Evolutionary conservation across 2,888 invertebrate genomes (phyloP).

Genomic region (Mimachlamys varia): DNA sequence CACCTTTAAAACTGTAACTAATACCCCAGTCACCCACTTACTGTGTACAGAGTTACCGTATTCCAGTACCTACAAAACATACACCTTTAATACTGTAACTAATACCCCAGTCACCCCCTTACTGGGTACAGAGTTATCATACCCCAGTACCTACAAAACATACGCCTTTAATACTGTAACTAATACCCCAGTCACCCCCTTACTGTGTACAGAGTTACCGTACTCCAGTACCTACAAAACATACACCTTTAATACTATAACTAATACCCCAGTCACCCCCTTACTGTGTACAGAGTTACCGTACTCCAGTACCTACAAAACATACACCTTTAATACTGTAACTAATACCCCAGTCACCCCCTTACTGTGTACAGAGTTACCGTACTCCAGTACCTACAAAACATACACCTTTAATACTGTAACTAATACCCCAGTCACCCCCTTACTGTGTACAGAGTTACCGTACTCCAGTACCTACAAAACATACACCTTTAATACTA

Average conservation of each 20-base stretch:
- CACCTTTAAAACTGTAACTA: background rate
- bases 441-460: slow-evolving; percentile 77
- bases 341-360: slow-evolving; percentile 80
- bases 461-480: slow-evolving; percentile 78
- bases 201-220: slow-evolving; percentile 78
- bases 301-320: slow-evolving; percentile 75
- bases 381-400: slow-evolving; percentile 77
- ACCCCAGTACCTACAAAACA: slow-evolving; percentile 73
- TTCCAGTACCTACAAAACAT: slow-evolving; percentile 72
- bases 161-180: background rate
- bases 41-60: slow-evolving; percentile 78
- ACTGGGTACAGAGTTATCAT: slow-evolving; percentile 78
- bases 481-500: background rate
- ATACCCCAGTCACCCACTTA: slow-evolving; percentile 79
- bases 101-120: slow-evolving; percentile 80
- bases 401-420: background rate
- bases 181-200: slow-evolving; percentile 79
- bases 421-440: slow-evolving; percentile 79
- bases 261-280: slow-evolving; percentile 79
- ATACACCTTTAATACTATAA: background rate
- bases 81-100: background rate
- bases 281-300: slow-evolving; percentile 78
- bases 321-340: background rate
- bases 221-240: slow-evolving; percentile 75
- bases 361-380: slow-evolving; percentile 77